Conservation (phyloP, 2,797 vertebrate species). For the Coccyzus lansbergi region DNA sequence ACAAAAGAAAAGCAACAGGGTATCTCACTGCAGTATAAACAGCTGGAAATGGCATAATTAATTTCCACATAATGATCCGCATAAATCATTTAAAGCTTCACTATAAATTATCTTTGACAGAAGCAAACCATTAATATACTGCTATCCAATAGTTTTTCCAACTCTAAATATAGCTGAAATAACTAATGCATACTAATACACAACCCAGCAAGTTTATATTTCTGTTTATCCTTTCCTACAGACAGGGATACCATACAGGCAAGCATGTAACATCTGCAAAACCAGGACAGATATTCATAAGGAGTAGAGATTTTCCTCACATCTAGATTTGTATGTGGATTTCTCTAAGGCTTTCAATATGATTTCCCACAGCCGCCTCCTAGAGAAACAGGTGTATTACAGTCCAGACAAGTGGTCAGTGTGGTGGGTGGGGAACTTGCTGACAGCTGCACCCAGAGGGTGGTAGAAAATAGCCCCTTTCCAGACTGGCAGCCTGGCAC, state of each 20-base stretch:
- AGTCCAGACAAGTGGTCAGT: too few species aligned
- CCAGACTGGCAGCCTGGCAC: too few species aligned
- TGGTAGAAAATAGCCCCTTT: too few species aligned
- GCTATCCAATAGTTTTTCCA: not conserved
- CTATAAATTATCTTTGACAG: not conserved
- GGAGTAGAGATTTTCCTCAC: not conserved
- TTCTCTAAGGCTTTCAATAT: too few species aligned
- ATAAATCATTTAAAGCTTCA: not conserved
- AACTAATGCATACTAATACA: not conserved
- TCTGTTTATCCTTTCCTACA: not conserved
- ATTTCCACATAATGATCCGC: not conserved
- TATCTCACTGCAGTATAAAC: not conserved
- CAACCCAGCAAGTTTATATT: not conserved
- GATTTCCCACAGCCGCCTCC: too few species aligned
- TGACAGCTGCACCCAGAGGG: too few species aligned
- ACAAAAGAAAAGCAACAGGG: constrained; percentile 1
- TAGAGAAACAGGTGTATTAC: too few species aligned
- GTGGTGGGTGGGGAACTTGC: too few species aligned
- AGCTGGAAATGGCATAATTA: constrained; percentile 11
- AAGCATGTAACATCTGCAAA: not conserved
- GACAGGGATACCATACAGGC: not conserved
- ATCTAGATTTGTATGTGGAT: too few species aligned
- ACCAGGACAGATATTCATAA: not conserved
- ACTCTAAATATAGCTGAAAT: not conserved
- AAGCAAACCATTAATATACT: not conserved